These are phyloP conservation scores for Ariopsis seemanni DNA, from an alignment of 2,113 vertebrate genomes.

Conservation along the genomic window DNA sequence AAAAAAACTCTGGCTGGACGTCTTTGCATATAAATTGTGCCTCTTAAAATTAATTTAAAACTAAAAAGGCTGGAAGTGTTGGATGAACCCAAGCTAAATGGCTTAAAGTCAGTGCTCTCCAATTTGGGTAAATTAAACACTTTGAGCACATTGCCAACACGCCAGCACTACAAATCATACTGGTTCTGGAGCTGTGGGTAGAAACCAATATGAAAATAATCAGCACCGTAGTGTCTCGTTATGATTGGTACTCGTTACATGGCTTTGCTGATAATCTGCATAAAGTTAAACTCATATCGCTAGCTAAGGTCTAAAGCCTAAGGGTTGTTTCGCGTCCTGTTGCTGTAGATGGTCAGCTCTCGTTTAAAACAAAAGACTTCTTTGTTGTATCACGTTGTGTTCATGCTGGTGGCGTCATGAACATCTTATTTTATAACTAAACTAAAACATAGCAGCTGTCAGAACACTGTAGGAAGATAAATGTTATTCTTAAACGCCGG, in stretches of 20 bases:
- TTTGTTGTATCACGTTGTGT: not conserved
- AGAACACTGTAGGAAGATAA: not conserved
- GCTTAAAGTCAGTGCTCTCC: not conserved
- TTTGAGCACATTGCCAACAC: not conserved
- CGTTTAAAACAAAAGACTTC: not conserved
- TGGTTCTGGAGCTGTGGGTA: not conserved
- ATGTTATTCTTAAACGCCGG: not conserved
- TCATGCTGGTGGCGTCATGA: not conserved
- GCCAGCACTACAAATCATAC: not conserved
- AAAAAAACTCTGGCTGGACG: not conserved
- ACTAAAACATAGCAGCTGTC: not conserved
- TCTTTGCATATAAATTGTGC: not conserved
- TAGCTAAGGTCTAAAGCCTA: not conserved
- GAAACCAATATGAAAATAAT: not conserved
- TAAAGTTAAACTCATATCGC: not conserved
- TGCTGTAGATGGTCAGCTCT: not conserved
- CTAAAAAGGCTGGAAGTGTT: not conserved
- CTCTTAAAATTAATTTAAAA: not conserved
- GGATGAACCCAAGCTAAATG: not conserved
- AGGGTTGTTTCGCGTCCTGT: not conserved
- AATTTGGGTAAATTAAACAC: not conserved
- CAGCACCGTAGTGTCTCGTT: not conserved
- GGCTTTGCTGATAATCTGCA: not conserved
- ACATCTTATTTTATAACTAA: not conserved
- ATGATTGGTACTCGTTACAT: not conserved